Evolutionary conservation across 2,113 vertebrate species (phyloP), one percentile per base, ranked within the genome.

Genomic region (Crocuta crocuta): DNA sequence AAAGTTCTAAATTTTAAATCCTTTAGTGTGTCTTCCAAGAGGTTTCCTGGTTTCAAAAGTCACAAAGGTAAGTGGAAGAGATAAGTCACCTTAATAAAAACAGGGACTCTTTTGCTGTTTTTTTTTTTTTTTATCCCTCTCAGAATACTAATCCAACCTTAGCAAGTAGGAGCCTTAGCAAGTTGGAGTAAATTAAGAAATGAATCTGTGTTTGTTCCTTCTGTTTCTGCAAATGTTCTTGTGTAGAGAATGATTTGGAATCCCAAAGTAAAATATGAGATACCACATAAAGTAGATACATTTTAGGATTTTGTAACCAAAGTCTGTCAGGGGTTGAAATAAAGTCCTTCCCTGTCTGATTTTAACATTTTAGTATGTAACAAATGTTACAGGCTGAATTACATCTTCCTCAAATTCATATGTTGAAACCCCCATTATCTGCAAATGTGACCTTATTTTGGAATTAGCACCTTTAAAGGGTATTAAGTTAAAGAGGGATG

Each of bases 151-250:
- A 43, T 35, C 21, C 39, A 65, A 48, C 74, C 74, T 82, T n/a
- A 35, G 12, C 28, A 53, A 87, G 39, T 19, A n/a, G 31, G 70
- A 39, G 39, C 74, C 74, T 76, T n/a, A 35, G 12, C 28, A 53
- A 87, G 39, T 19, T 28, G 31, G 70, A 11, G 48, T 35, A 73
- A 63, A 19, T 68, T 58, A 93, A 61, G 61, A 68, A 79, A 70
- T 39, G 4, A 31, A 73, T 79, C 33, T 78, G 63, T 8, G 91
- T 92, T 87, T 91, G 35, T 87, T 53, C 31, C 33, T 91, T 79
- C 23, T 48, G 87, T 65, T 63, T 94, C 53, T 94, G 91, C 48
- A 88, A 66, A 84, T 85, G 84, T 84, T 39, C 70, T 89, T 58
- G 19, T n/a, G 55, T 55, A 71, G 78, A 89, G 89, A 94, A 92